Base-by-base conservation (phyloP, 2,797 vertebrate species). In the Sitta carolinensis region DNA sequence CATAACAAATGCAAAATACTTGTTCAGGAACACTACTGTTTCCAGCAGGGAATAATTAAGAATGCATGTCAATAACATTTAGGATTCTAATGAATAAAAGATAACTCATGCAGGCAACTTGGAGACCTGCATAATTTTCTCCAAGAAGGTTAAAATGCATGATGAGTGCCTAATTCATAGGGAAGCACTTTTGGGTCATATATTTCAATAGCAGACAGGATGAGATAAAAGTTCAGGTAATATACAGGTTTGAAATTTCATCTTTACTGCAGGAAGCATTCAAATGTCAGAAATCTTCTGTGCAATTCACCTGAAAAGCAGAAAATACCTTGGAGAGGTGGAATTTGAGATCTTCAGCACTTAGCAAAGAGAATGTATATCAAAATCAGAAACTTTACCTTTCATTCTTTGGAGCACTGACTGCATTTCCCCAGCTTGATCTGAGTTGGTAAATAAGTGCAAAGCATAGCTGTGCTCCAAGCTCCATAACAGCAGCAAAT, bases 21-120 rank as follows among this genome's bases (percentile, higher is more conserved):
- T 93, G 70, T 90, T 93, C 95, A 84, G 85, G 92, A 96, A 77
- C 89, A 89, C 81, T 83, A 77, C 93, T 90, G 93, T 93, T 97
- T 96, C 93, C 97, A 92, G 84, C 75, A 79, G 73, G 87, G 94
- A 96, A 96, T 96, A 97, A 97, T 97, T 97, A 96, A 95, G 96
- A 95, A 95, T 93, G 95, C 94, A 95, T 96, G 96, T 96, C 96
- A 97, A 94, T 97, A 97, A 97, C 90, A 96, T 97, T 96, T 96
- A 95, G 91, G 52, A 95, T 95, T 96, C 88, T 97, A 95, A 97
- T 97, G 95, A 96, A 97, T 97, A 97, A 97, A 97, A 97, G 89
- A 97, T 97, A 90, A 84, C 69, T 81, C 79, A 95, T 22, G 68
- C 54, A 90, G 94, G 66, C 86, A 95, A 86, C 89, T 84, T 34